Conservation (phyloP, 2,113 vertebrate species). For the Chlamydotis undulata region DNA sequence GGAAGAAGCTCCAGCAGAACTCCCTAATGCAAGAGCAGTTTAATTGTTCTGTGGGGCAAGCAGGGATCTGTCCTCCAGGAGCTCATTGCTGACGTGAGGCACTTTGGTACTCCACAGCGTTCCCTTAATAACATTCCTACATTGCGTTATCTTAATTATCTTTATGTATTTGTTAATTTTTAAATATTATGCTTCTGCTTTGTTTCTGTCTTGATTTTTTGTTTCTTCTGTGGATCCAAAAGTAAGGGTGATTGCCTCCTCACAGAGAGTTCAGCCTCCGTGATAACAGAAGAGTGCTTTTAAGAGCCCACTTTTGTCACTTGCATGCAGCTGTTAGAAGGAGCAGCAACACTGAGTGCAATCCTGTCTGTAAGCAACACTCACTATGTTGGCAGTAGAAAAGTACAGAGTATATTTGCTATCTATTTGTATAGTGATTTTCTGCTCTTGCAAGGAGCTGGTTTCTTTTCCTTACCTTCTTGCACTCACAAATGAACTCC, state of each 20-base stretch:
- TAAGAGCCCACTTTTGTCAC: not conserved
- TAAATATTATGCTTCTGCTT: not conserved
- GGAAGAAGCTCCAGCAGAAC: not conserved
- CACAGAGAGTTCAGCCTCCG: not conserved
- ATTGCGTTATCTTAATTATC: not conserved
- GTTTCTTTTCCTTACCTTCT: not conserved
- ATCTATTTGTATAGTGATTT: not conserved
- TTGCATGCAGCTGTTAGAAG: not conserved
- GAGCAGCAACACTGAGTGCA: not conserved
- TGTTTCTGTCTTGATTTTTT: not conserved
- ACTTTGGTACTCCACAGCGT: not conserved
- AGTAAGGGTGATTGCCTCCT: not conserved
- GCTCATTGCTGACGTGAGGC: not conserved
- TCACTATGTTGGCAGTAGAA: not conserved
- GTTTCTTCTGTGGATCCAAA: not conserved
- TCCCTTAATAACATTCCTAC: not conserved
- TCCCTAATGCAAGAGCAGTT: not conserved
- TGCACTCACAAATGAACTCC: not conserved
- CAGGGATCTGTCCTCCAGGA: not conserved
- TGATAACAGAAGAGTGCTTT: not conserved
- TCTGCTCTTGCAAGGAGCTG: not conserved
- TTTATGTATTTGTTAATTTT: not conserved
- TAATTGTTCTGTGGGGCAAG: not conserved
- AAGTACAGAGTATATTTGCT: not conserved
- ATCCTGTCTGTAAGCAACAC: not conserved